phyloP scores from a whole-genome alignment of 2,113 vertebrate genomes.

The Festucalex cinctus region DNA sequence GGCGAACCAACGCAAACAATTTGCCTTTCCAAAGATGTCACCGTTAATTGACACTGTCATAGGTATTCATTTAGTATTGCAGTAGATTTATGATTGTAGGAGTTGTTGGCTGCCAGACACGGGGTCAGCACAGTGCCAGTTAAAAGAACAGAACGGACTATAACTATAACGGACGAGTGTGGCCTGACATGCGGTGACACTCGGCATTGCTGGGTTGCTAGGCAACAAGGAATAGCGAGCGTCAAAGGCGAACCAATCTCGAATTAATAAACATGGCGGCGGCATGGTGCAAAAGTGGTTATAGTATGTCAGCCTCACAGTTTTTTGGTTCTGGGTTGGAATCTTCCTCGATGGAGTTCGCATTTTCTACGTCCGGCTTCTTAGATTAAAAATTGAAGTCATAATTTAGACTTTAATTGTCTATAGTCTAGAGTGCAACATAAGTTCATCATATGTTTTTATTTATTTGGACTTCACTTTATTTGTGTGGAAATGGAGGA shows the following conservation, averaged over 20 bases:
- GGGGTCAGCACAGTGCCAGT: constrained; percentile 37
- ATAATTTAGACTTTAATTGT: neutral
- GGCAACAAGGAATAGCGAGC: constrained; percentile 54
- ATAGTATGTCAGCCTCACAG: neutral
- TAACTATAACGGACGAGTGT: constrained; percentile 65
- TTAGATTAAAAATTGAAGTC: neutral
- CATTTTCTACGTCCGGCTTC: neutral
- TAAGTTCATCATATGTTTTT: no score
- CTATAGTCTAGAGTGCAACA: neutral
- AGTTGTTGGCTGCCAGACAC: constrained; percentile 25
- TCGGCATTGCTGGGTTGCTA: constrained; percentile 63
- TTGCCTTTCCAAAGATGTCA: neutral
- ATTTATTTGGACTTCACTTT: no score
- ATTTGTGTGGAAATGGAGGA: neutral
- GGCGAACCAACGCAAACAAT: neutral
- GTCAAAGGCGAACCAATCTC: constrained; percentile 19
- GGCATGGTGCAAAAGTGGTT: neutral
- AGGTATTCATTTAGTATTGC: neutral
- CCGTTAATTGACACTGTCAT: neutral
- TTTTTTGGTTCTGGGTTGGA: neutral
- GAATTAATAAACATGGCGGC: constrained; percentile 50
- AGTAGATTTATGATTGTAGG: neutral
- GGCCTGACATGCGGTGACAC: constrained; percentile 67
- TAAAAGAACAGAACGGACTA: constrained; percentile 48
- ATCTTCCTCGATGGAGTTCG: neutral